These are phyloP conservation scores for Plebejus anna DNA, from an alignment of 2,888 invertebrate species.

Conservation along the genomic window DNA sequence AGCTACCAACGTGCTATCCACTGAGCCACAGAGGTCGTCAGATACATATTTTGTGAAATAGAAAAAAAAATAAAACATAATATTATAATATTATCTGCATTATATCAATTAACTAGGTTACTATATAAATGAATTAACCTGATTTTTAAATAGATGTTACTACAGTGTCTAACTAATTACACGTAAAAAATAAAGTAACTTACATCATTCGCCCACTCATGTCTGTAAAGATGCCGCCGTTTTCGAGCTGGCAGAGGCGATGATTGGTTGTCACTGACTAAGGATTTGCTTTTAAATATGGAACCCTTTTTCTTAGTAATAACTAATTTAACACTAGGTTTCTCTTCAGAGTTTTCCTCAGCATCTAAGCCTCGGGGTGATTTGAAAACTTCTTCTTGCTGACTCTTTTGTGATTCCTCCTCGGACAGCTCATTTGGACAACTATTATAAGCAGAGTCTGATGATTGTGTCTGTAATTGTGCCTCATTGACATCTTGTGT, in stretches of 20 bases:
- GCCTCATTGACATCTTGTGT: slow-evolving; percentile 51
- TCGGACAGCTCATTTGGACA: slow-evolving; percentile 71
- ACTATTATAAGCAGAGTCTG: slow-evolving; percentile 69
- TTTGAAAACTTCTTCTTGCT: slow-evolving; percentile 70
- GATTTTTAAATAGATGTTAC: too few relatives aligned
- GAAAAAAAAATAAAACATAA: too few relatives aligned
- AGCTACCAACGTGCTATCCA: too few relatives aligned
- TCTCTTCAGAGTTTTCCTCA: slow-evolving; percentile 67
- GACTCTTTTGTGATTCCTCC: slow-evolving; percentile 61
- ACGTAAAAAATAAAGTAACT: slow-evolving; percentile 45
- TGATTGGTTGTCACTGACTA: slow-evolving; percentile 80
- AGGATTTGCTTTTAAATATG: slow-evolving; percentile 91
- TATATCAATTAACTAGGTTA: too few relatives aligned
- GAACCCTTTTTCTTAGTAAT: slow-evolving; percentile 92
- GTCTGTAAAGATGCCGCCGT: slow-evolving; percentile 91
- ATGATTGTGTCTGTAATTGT: slow-evolving; percentile 58
- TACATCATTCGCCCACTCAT: slow-evolving; percentile 93
- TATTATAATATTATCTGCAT: too few relatives aligned
- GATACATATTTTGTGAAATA: too few relatives aligned
- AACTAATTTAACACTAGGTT: slow-evolving; percentile 83
- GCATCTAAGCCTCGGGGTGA: slow-evolving; percentile 61
- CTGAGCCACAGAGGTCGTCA: too few relatives aligned
- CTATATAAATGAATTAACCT: too few relatives aligned
- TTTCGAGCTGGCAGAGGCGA: slow-evolving; percentile 81
- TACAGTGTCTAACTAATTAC: too few relatives aligned